Evolutionary conservation across 2,888 invertebrate genomes (phyloP), one percentile per base, ranked within the genome.

Genomic region (Dynastes grantii): DNA sequence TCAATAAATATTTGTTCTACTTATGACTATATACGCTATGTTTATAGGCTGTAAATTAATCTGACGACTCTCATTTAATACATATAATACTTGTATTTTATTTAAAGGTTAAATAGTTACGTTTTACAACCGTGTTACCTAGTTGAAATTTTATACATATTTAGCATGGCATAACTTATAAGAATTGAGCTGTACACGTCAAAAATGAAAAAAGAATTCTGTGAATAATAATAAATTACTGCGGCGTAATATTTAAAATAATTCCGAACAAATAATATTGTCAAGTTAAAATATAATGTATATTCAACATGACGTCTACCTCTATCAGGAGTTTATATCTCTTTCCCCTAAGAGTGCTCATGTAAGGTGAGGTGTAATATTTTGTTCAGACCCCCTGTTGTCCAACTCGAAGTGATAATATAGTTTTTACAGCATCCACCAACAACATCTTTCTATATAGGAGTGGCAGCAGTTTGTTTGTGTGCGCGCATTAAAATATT

Each of bases 341-440:
- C 80, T 83, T 81, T 78, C 79, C 81, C 82, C 83, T 80, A 81
- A 81, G 76, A 80, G 78, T 79, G 81, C 80, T 79, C 81, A 80
- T 81, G 80, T 76, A 80, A 79, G 82, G 81, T 81, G 81, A 80
- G 81, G 83, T 84, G 86, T 85, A 86, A 87, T 87, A 87, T 87
- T 87, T 87, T 85, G 86, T 86, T 83, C 83, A 70, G 83, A 83
- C 85, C 85, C 84, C 87, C 87, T 83, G 87, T 84, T 83, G 87
- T 78, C 82, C 80, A 81, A 85, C 83, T 85, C 85, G 86, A 87
- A 86, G 87, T 87, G 88, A 87, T 88, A 87, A 88, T 87, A 87
- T 87, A 87, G 87, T 87, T 87, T 87, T 87, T 87, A 87, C 85
- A 85, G 86, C 85, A 82, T 84, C 84, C 83, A 84, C 83, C 84